These are phyloP conservation scores for Megatriorchis doriae DNA, from an alignment of 2,113 vertebrate species.

Conservation along the genomic window DNA sequence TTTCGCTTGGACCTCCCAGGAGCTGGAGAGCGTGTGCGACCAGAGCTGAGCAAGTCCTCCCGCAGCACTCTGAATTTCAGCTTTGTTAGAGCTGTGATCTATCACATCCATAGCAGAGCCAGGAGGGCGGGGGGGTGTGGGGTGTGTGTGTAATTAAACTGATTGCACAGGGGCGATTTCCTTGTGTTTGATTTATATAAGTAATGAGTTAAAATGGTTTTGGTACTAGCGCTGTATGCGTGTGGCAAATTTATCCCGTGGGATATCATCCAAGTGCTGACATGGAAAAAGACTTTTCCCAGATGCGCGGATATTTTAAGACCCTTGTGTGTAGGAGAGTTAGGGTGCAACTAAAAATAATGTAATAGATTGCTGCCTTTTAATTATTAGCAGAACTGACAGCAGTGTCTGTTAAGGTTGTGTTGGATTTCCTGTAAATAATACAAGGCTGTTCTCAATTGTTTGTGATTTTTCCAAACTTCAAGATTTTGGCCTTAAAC, in stretches of 20 bases:
- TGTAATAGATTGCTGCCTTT: neutral
- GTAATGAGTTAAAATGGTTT: neutral
- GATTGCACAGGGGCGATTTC: neutral
- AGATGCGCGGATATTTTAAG: constrained; percentile 27
- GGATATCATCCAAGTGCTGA: constrained; percentile 47
- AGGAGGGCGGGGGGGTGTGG: too few species aligned
- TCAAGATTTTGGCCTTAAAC: neutral
- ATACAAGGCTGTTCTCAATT: neutral
- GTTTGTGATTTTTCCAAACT: neutral
- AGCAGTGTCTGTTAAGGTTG: neutral
- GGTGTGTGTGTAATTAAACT: neutral
- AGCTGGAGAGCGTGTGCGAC: neutral
- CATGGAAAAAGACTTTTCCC: constrained; percentile 38
- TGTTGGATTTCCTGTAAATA: neutral
- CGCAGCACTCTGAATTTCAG: neutral
- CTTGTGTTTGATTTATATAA: neutral
- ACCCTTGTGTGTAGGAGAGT: neutral
- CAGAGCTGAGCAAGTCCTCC: neutral
- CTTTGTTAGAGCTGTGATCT: neutral
- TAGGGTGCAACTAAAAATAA: constrained; percentile 17
- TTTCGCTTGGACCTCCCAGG: constrained; percentile 35
- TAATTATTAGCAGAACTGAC: neutral
- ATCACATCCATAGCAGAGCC: neutral
- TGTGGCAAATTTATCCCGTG: neutral
- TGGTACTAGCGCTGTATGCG: neutral